Base-by-base conservation (phyloP, 2,797 vertebrate species). In the Chelon labrosus region DNA sequence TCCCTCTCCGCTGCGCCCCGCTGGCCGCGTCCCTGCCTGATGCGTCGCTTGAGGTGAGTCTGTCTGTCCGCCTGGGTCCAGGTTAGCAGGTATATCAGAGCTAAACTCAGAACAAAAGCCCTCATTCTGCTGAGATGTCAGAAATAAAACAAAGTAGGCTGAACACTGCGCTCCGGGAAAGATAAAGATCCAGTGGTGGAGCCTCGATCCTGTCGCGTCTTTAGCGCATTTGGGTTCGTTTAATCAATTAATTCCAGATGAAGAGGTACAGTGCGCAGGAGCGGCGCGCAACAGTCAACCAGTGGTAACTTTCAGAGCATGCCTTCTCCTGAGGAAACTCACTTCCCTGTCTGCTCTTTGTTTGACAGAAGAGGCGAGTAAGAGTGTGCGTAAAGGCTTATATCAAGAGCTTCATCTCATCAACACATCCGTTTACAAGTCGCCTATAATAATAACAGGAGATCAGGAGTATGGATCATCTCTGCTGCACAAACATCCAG, bases 31-130 rank as follows among this genome's bases (percentile, higher is more conserved):
- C 77, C 76, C 38, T 27, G 79, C 54, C 87, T 82, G 12, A 86
- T 65, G 73, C 86, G 79, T 66, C 80, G 94, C 72, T 73, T 90
- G 9, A 79, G 66, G 74, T 77, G 86, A 42, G 67, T 86, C 62
- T 91, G 90, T 54, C 57, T 85, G 85, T 91, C 90, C 1, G 92
- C 90, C 2, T 93, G 94, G 46, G 96, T 88, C 94, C 95, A 96
- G 4, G 82, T 87, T 20, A 96, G 88, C 86, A 96, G 79, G 66
- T 59, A 88, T 38, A 97, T 62, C 74, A 96, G 86, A 69, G 91
- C 75, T 31, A 96, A 72, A 61, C 82, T 66, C 65, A 96, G 86
- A 71, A 92, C 66, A 71, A 90, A 86, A 70, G 73, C 93, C 91
- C 91, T 90, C 97, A 98, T 98, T 72, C 27, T 93, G 75, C 35